Evolutionary conservation across 2,888 invertebrate species (phyloP).

Genomic region (Monopis laevigella): DNA sequence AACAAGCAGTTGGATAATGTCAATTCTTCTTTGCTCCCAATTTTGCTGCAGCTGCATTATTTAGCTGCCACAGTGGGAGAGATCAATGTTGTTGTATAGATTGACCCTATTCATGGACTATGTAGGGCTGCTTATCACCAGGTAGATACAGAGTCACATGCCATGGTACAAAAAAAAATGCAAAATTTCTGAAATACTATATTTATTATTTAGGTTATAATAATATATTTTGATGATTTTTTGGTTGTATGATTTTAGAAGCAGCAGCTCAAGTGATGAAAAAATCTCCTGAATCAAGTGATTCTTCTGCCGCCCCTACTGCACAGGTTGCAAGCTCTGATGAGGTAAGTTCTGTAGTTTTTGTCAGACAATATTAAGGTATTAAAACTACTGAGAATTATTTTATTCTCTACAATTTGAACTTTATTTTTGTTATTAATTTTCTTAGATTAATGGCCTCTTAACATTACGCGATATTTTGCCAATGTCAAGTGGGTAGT

Average conservation of each 20-base stretch:
- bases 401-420: too few species aligned
- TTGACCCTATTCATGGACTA: neutral
- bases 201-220: neutral
- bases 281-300: slow-evolving; percentile 14
- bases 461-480: too few species aligned
- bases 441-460: too few species aligned
- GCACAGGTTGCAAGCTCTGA: slow-evolving; percentile 39
- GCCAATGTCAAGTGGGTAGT: too few species aligned
- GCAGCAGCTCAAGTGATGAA: slow-evolving; percentile 75
- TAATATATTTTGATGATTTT: neutral
- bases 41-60: too few species aligned
- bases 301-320: slow-evolving; percentile 24
- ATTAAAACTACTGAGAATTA: neutral
- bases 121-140: neutral
- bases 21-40: too few species aligned
- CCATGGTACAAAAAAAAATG: too few species aligned
- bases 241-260: slow-evolving; percentile 38
- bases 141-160: neutral
- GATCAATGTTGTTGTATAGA: too few species aligned
- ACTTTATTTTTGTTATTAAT: too few species aligned
- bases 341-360: slow-evolving; percentile 29
- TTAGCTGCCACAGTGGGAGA: too few species aligned
- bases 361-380: neutral
- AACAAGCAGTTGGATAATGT: too few species aligned
- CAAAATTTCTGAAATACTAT: too few species aligned